Base-by-base conservation (phyloP, 2,797 vertebrate species). In the Gallinago nigripennis region DNA sequence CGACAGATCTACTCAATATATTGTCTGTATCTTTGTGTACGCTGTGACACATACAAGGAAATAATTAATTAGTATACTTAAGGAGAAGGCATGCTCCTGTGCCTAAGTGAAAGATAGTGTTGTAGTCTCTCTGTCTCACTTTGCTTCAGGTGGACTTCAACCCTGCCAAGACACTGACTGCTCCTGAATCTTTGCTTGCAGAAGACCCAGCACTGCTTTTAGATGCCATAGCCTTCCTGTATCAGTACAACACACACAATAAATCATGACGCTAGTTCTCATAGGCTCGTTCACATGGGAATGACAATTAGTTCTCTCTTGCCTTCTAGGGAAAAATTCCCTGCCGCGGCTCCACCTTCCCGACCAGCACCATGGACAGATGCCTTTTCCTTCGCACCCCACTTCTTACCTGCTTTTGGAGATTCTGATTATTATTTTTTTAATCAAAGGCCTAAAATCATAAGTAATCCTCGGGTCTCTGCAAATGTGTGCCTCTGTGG, bases 211-310 rank as follows among this genome's bases (percentile, higher is more conserved):
- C 14, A 12, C 30, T 63, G 71, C 27, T 12, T 65, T 66, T 35
- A 65, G 76, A 9, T 31, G 41, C 45, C 5, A 1, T 57, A 92
- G 61, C 24, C 46, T 65, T 63, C 58, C 69, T 19, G 35, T n/a
- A 27, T 16, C 63, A 41, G 7, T 7, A 1, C 39, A 69, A 60
- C 31, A 48, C 61, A 33, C 14, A 28, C 50, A n/a, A 8, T 27
- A 71, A 45, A 53, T 53, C 25, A 4, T 43, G 66, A 10, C 1
- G 6, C 6, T 35, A 31, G 8, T 27, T 78, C 43, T 61, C 12
- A 19, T 3, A 45, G 28, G 43, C n/a, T 41, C 0, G 0, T 17
- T 60, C 37, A 27, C 18, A 8, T 0, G 1, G 2, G 31, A 61
- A 27, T 9, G 30, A 21, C 58, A 24, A 7, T 25, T 23, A 17